phyloP scores from a whole-genome alignment of 2,797 vertebrate genomes.

The Poliocrania exsul region DNA sequence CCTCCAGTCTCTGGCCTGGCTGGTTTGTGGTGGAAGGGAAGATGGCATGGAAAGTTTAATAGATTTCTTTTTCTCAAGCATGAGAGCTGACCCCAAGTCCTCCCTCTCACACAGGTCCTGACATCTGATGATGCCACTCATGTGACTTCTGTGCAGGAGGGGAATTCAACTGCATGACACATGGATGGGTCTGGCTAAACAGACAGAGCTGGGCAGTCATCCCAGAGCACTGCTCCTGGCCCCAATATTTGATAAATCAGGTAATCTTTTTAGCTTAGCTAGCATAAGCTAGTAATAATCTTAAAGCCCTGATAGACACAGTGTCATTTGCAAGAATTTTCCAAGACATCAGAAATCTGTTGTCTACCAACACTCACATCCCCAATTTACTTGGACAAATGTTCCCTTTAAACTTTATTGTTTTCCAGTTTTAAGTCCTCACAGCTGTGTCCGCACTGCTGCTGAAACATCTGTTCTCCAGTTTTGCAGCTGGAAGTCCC shows the following conservation, averaged over 20 bases:
- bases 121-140: background rate
- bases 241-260: fast-evolving
- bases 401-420: background rate
- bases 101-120: background rate
- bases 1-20: background rate
- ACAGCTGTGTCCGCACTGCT: background rate
- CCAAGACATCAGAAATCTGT: background rate
- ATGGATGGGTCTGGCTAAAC: fast-evolving
- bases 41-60: background rate
- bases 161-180: fast-evolving
- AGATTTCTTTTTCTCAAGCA: background rate
- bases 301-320: background rate
- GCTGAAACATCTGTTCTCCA: background rate
- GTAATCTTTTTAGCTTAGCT: background rate
- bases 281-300: background rate
- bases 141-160: background rate
- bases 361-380: background rate
- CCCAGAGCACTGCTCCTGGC: background rate
- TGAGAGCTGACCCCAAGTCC: background rate
- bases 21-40: background rate
- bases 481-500: background rate
- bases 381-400: background rate
- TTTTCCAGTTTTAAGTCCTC: background rate
- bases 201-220: background rate
- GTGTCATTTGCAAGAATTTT: background rate